Evolutionary conservation across 2,113 vertebrate genomes (phyloP), one percentile per base, ranked within the genome.

Genomic region (Sturnus vulgaris): DNA sequence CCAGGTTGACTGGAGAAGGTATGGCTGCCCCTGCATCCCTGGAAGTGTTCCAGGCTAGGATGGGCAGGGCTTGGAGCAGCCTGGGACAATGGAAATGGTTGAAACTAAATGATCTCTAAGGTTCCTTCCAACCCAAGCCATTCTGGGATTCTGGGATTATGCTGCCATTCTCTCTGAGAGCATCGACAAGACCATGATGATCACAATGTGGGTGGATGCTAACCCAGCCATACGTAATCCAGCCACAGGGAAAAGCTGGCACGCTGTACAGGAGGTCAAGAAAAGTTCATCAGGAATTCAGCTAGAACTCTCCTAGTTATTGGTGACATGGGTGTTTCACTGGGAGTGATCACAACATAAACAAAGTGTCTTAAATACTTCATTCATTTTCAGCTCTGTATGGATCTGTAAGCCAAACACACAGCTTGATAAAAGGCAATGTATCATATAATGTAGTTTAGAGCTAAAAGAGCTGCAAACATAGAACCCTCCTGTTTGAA

Each of bases 51-150:
- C 7, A 37, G 55, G 12, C 10, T 14, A 28, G 18, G 15, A 1
- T 69, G n/a, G 53, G 53, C 0, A 0, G 16, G n/a, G 24, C 20
- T 60, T 53, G 17, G 47, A 49, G 25, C 35, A 61, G 4, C 1
- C 10, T 63, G 47, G 28, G 10, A 3, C 27, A 9, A 22, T 19
- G 27, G 35, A 35, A 63, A 21, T 5, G 16, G 56, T 56, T 82
- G 42, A 35, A 56, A 56, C 12, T 1, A 28, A 47, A 37, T 12
- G 7, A 42, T 35, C 27, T 49, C 55, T 49, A 42, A 61, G 56
- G 11, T 56, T 80, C 14, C 25, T 64, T 56, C 30, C 7, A 76
- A 23, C 19, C 35, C 31, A 63, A 44, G 56, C 10, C 2, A 7
- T 28, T 77, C 49, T 42, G 40, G 31, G 25, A 49, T 56, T 55